Evolutionary conservation across 1,140 invertebrate species (phyloP).

Genomic region (Nixonia krombeini): DNA sequence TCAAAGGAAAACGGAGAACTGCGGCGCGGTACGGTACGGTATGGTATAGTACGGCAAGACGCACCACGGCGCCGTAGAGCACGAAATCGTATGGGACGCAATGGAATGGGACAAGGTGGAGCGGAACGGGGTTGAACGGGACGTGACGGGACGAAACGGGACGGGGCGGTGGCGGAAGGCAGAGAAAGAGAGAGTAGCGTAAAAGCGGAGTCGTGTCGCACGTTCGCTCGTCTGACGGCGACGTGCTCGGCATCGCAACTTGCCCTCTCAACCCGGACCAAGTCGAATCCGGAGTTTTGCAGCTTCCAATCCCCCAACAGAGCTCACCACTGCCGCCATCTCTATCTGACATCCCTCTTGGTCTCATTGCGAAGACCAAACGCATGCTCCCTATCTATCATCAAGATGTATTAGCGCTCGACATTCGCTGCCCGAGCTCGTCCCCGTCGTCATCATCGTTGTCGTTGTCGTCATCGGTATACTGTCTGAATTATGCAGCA

Average conservation of each 20-base stretch:
- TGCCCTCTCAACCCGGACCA: slow-evolving; percentile 29
- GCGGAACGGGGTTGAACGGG: no score
- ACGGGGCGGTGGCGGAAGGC: no score
- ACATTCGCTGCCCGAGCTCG: slow-evolving; percentile 68
- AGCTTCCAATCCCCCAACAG: slow-evolving; percentile 52
- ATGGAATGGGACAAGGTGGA: no score
- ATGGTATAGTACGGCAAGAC: no score
- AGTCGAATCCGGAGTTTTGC: slow-evolving; percentile 48
- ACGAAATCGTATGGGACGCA: no score
- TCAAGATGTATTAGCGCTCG: slow-evolving; percentile 71
- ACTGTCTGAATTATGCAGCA: no score
- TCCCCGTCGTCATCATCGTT: no score
- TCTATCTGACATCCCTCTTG: slow-evolving; percentile 50
- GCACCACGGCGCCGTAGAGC: no score
- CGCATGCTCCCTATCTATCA: slow-evolving; percentile 71
- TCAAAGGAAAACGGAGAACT: slow-evolving; percentile 6
- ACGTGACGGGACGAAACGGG: no score
- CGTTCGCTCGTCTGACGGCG: slow-evolving; percentile 71
- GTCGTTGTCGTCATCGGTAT: no score
- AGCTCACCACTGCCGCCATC: slow-evolving; percentile 13
- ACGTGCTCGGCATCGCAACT: slow-evolving; percentile 66
- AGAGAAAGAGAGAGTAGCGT: slow-evolving; percentile 52
- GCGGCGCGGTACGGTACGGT: no score
- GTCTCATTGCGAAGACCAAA: slow-evolving; percentile 68
- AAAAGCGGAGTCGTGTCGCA: slow-evolving; percentile 73